Percentiles rank a stretch among this genome's conserved stretches.
Conservation (phyloP, 2,113 vertebrate species). For the Taxidea taxus region DNA sequence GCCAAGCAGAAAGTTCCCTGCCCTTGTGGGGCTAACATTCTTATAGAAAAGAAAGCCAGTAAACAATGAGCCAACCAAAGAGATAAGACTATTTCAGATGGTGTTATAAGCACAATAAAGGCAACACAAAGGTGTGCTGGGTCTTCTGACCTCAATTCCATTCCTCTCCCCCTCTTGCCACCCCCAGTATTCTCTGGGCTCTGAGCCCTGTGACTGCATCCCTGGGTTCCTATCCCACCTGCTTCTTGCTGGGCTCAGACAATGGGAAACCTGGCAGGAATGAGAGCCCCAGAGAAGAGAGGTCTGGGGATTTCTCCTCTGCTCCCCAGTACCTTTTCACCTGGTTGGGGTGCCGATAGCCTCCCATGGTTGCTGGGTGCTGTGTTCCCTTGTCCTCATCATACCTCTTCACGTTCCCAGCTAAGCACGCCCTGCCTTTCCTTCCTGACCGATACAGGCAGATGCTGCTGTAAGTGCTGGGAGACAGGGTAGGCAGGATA, state of each 20-base stretch:
- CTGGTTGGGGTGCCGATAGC: neutral
- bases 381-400: neutral
- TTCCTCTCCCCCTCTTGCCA: neutral
- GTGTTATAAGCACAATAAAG: neutral
- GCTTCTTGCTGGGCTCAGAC: neutral
- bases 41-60: neutral
- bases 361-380: neutral
- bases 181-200: neutral
- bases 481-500: neutral
- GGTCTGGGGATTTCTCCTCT: neutral
- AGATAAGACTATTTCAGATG: neutral
- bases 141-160: fast-evolving
- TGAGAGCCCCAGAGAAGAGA: neutral
- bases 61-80: neutral
- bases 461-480: neutral
- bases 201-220: neutral
- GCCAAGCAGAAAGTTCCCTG: neutral
- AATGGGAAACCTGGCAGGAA: neutral
- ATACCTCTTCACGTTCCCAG: neutral
- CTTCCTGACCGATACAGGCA: neutral
- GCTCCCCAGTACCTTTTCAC: neutral
- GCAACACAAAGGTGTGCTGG: too few relatives aligned
- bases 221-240: neutral
- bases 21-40: neutral
- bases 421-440: neutral